These are phyloP conservation scores for Aurelia sp. DNA, from an alignment of 30 jellyfish, hydroid and myxozoan species.

Conservation along the genomic window DNA sequence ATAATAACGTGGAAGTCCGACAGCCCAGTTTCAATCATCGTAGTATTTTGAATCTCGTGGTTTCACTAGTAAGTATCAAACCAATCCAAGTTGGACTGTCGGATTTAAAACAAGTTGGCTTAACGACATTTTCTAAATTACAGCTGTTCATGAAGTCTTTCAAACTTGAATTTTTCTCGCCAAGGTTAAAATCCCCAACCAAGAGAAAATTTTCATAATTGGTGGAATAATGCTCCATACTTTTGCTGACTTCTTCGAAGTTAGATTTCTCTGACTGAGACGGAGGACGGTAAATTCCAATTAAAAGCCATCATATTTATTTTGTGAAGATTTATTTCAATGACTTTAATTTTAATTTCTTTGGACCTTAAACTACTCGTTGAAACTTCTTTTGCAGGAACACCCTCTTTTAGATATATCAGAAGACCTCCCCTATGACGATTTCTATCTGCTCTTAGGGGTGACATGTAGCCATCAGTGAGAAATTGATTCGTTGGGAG, in stretches of 20 bases:
- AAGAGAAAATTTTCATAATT: slow-evolving; percentile 31
- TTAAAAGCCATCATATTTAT: slow-evolving; percentile 33
- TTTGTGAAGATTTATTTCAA: slow-evolving; percentile 32
- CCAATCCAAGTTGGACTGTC: slow-evolving; percentile 24
- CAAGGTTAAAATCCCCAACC: slow-evolving; percentile 36
- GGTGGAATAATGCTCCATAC: background rate
- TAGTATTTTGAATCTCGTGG: slow-evolving; percentile 30
- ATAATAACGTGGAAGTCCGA: slow-evolving; percentile 28
- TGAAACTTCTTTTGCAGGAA: too few relatives aligned
- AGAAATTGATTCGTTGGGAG: slow-evolving; percentile 44
- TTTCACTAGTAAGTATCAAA: slow-evolving; percentile 29
- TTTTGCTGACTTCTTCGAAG: slow-evolving; percentile 10
- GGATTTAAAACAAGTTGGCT: slow-evolving; percentile 46
- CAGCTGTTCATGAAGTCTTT: slow-evolving; percentile 21
- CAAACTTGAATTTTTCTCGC: background rate
- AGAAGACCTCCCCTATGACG: slow-evolving; percentile 50
- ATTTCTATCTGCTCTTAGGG: slow-evolving; percentile 45
- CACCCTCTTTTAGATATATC: too few relatives aligned
- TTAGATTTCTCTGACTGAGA: slow-evolving; percentile 37
- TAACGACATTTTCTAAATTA: slow-evolving; percentile 5
- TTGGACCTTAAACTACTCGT: too few relatives aligned
- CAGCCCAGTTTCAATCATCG: slow-evolving; percentile 35
- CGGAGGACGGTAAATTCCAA: slow-evolving; percentile 49
- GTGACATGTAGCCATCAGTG: slow-evolving; percentile 54
- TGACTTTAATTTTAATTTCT: too few relatives aligned